Conservation (phyloP, 2,113 vertebrate genomes). For the Plecturocebus donacophilus region DNA sequence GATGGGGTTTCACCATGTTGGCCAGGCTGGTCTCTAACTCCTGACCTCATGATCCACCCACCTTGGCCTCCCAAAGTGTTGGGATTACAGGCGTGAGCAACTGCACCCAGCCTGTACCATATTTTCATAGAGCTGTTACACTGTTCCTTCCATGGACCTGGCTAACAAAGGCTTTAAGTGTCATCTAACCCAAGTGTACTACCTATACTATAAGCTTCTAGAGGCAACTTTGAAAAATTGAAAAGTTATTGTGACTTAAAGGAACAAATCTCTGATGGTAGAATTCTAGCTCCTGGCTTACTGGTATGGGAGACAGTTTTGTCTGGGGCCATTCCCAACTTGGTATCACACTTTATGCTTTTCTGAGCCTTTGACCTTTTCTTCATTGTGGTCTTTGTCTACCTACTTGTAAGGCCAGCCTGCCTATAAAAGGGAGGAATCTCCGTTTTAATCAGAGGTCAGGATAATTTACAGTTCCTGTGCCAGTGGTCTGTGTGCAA, state of each 20-base stretch:
- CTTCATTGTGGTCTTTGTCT: not conserved
- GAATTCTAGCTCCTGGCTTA: not conserved
- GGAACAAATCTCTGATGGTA: not conserved
- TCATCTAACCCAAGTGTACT: not conserved
- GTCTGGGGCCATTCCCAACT: not conserved
- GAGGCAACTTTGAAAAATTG: not conserved
- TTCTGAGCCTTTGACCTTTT: not conserved
- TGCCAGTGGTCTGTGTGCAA: not conserved
- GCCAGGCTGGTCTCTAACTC: too few relatives aligned
- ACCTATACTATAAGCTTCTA: not conserved
- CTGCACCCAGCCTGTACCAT: too few relatives aligned
- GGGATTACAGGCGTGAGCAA: too few relatives aligned
- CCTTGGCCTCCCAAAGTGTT: too few relatives aligned
- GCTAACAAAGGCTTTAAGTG: not conserved
- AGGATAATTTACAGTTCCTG: not conserved
- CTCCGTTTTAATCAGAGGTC: not conserved
- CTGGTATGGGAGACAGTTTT: not conserved
- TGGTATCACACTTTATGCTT: not conserved
- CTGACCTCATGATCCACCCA: too few relatives aligned
- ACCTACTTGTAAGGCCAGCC: not conserved
- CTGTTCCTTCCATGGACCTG: not conserved
- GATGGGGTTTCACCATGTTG: too few relatives aligned
- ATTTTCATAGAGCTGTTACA: not conserved
- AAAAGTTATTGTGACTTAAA: not conserved
- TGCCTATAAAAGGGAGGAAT: not conserved